Evolutionary conservation across 1,140 invertebrate genomes (phyloP), one percentile per base, ranked within the genome.

Genomic region (Lutraria rhynchaena): DNA sequence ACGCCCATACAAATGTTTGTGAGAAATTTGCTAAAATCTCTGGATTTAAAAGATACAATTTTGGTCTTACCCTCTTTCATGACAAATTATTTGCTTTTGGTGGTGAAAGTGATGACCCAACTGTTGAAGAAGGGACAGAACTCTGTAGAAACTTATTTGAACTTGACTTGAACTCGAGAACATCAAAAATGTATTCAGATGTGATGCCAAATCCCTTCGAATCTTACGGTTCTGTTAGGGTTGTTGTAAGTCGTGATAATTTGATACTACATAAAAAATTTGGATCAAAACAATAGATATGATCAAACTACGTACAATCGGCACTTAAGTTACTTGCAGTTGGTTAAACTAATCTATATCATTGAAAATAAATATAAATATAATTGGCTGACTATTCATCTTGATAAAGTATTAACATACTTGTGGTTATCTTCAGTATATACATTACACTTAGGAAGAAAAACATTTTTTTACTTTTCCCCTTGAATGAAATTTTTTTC

Each of bases 61-160:
- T 81, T 31, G 78, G 78, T n/a, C 67, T 81, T 1, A 81, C 78
- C 5, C 33, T 73, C 1, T 81, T 81, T 53, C 78, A 81, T 63
- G 69, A 73, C 53, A 81, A 73, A 63, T 46, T 81, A n/a, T 81
- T 73, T 81, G 78, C 69, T 0, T 81, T 81, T 37, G 78, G 78
- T 19, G 78, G 78, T 33, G 78, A 81, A 41, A 81, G 78, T 81
- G 78, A 81, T 73, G 78, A 81, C 24, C 78, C 78, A 29, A 81
- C 78, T 22, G 78, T 81, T 24, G 78, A 81, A 35, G 78, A 81
- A 63, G 78, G 78, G 57, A 81, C 78, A 24, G 78, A 81, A 73
- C 67, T 81, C 55, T 81, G 78, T 31, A 44, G 78, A 22, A 81
- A 71, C 55, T 53, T 63, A 33, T 81, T 73, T 73, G 78, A 81